Evolutionary conservation across 1,140 invertebrate species (phyloP), one percentile per base, ranked within the genome.

Genomic region (Grapholita molesta): DNA sequence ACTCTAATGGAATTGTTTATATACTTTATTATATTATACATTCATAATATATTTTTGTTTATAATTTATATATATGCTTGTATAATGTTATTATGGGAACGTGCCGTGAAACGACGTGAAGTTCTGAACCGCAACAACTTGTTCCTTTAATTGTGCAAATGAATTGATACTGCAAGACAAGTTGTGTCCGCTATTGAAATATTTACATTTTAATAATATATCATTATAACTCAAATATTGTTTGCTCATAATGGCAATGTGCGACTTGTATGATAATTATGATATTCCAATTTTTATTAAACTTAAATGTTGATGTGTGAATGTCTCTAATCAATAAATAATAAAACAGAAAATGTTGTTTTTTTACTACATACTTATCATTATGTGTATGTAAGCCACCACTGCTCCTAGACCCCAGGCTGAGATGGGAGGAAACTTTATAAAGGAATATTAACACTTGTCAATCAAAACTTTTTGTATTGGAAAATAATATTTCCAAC

Each of bases 301-400:
- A 81, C 79, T 78, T 76, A 80, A 61, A 86, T 90, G 83, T 92
- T 89, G 90, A 92, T 92, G 92, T 92, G 92, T 92, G 92, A 92
- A 92, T 92, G 92, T 92, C 92, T 91, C 89, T 92, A 82, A 92
- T 88, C 79, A 90, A 90, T 92, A 92, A 91, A 92, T 86, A 84
- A 88, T 86, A 73, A 84, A 90, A 87, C 77, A 76, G 74, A 70
- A 70, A 25, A 42, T 57, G 35, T 68, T 15, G 53, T 70, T 79
- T 74, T 80, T 79, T 72, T 76, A 61, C 70, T 48, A 15, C 6
- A n/a, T n/a, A n/a, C n/a, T n/a, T n/a, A n/a, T n/a, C n/a, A n/a
- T n/a, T n/a, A n/a, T n/a, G n/a, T n/a, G n/a, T n/a, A n/a, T n/a
- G n/a, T n/a, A n/a, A n/a, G n/a, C n/a, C n/a, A n/a, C n/a, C n/a